These are phyloP conservation scores for Lasioglossum zephyrum DNA, from an alignment of 2,888 invertebrate genomes.

Conservation along the genomic window DNA sequence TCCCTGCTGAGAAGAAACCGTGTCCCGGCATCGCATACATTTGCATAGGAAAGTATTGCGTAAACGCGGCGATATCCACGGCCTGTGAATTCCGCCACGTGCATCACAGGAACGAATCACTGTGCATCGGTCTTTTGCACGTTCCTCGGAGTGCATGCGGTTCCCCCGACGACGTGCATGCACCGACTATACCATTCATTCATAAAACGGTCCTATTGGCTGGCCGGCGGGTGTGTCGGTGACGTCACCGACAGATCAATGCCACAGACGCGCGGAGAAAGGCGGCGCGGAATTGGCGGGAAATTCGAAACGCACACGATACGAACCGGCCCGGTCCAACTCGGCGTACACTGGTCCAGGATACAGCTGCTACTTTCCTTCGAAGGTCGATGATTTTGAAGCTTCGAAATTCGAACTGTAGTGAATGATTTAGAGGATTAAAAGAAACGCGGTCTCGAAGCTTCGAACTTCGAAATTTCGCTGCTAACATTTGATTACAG, in stretches of 20 bases:
- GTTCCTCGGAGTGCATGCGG: constrained; percentile 31
- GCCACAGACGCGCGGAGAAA: constrained; percentile 48
- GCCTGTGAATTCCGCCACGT: constrained; percentile 46
- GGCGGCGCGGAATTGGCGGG: constrained; percentile 59
- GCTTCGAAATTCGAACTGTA: too few relatives aligned
- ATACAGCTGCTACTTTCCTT: too few relatives aligned
- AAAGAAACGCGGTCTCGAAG: too few relatives aligned
- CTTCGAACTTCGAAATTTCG: too few relatives aligned
- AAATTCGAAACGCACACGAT: constrained; percentile 53
- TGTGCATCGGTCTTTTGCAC: constrained; percentile 61
- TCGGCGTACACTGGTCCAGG: too few relatives aligned
- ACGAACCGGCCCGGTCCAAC: neutral
- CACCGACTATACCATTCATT: constrained; percentile 68
- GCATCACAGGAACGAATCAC: constrained; percentile 50
- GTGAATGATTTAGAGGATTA: too few relatives aligned
- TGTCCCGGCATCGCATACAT: neutral
- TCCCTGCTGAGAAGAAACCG: neutral
- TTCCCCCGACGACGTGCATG: neutral
- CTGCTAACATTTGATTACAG: too few relatives aligned
- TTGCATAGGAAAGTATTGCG: constrained; percentile 35
- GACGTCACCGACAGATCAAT: constrained; percentile 78
- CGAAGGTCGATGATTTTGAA: too few relatives aligned
- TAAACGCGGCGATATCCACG: neutral
- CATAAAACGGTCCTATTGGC: constrained; percentile 74
- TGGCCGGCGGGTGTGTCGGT: constrained; percentile 77